A percentile compares a stretch with the other conserved stretches of the same genome.
phyloP scores from a whole-genome alignment of 2,797 vertebrate genomes.

The Benthosema pterotum region DNA sequence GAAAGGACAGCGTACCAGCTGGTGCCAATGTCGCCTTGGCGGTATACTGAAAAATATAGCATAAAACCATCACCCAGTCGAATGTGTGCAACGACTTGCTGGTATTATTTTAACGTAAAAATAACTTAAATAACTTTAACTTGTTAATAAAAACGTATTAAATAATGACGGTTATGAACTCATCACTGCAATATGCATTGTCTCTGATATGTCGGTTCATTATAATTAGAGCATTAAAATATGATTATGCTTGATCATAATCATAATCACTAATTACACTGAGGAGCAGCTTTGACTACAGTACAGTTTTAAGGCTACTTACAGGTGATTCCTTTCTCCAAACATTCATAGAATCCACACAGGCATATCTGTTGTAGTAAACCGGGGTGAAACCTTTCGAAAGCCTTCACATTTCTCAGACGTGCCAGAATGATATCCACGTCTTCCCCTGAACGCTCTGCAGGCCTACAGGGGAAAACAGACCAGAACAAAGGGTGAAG shows the following conservation, averaged over 20 bases:
- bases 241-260: too few relatives aligned
- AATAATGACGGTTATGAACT: neutral
- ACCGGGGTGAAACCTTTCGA: slow-evolving; percentile 91
- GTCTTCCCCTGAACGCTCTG: slow-evolving; percentile 93
- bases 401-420: slow-evolving; percentile 92
- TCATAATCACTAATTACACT: neutral
- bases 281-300: neutral
- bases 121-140: too few relatives aligned
- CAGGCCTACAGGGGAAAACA: slow-evolving; percentile 77
- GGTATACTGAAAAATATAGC: slow-evolving; percentile 83
- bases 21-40: slow-evolving; percentile 97
- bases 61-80: neutral
- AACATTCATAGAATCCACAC: slow-evolving; percentile 92
- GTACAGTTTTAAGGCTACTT: slow-evolving; percentile 58
- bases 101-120: too few relatives aligned
- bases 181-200: too few relatives aligned
- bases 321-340: slow-evolving; percentile 97
- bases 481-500: slow-evolving; percentile 1
- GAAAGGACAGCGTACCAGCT: slow-evolving; percentile 96
- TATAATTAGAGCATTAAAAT: too few relatives aligned
- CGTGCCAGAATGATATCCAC: slow-evolving; percentile 94
- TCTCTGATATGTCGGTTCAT: too few relatives aligned
- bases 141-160: too few relatives aligned
- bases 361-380: slow-evolving; percentile 95
- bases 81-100: too few relatives aligned